Base-by-base conservation (phyloP, 23 tunicate genomes). In the Styela plicata region DNA sequence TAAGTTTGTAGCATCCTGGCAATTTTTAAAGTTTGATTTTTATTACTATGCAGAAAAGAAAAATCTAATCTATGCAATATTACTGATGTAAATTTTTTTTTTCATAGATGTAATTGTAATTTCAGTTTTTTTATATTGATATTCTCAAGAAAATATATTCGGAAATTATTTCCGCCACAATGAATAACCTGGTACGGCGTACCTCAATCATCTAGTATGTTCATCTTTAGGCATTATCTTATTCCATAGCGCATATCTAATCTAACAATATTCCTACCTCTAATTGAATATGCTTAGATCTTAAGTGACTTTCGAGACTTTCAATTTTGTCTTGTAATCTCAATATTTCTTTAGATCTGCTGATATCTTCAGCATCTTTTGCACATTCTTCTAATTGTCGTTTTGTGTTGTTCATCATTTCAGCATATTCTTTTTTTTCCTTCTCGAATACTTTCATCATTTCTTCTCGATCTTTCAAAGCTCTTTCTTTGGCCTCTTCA, bases 341-440 rank as follows among this genome's bases (percentile, higher is more conserved):
- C 66, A 65, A 53, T 19, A 76, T 53, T 33, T 76, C 81, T 57
- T 53, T 37, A 53, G 64, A 22, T 21, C 65, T 1, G 10, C 18
- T 57, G 44, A 33, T 34, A 36, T 71, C 35, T 22, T 28, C 24
- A 19, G 32, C 35, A 26, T 53, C 33, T 76, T 44, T 18, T 16
- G 31, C 37, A 25, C 63, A 33, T 23, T 53, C 1, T 53, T 76
- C 81, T 26, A 24, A 23, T 24, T 84, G 85, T 23, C 74, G 81
- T 80, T 79, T 64, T 76, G 85, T 73, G 20, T 78, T 76, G 22
- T 74, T 65, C 1, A 87, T 79, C 76, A 93, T 28, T 53, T 90
- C 82, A 25, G 82, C 74, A 67, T 88, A 93, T 33, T 83, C 76
- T 34, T 28, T 63, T 53, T 93, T 93, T 64, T 93, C 98, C 27